Evolutionary conservation across 2,888 invertebrate genomes (phyloP).

Genomic region (Graphium colonna): DNA sequence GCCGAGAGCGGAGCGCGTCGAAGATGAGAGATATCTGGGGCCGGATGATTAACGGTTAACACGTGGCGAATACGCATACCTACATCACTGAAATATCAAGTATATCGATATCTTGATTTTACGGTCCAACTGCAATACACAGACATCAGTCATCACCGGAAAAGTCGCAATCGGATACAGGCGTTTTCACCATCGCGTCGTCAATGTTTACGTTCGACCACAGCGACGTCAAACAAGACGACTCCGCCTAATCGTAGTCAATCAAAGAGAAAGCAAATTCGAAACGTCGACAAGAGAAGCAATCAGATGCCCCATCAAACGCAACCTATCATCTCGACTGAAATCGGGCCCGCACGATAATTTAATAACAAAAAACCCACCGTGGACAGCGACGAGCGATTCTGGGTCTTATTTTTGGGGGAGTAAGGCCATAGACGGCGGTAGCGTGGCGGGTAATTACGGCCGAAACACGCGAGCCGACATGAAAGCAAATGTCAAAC

Average conservation of each 20-base stretch:
- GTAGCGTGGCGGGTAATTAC: conserved; percentile 62
- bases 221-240: conserved; percentile 43
- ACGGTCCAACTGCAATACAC: not conserved
- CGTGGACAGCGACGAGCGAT: conserved; percentile 37
- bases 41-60: conserved; percentile 58
- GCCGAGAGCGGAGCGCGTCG: conserved; percentile 45
- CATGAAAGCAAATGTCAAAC: conserved; percentile 81
- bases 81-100: not conserved
- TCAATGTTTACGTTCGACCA: conserved; percentile 37
- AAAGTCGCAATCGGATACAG: not conserved
- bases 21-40: conserved; percentile 63
- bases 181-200: not conserved
- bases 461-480: conserved; percentile 68
- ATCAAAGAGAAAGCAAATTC: conserved; percentile 76
- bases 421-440: conserved; percentile 44
- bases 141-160: too few species aligned
- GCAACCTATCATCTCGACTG: conserved; percentile 76
- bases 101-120: not conserved
- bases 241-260: conserved; percentile 57
- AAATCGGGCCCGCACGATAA: conserved; percentile 78
- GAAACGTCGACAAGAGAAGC: conserved; percentile 76
- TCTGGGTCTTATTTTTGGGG: conserved; percentile 52
- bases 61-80: conserved; percentile 22
- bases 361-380: conserved; percentile 75
- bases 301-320: conserved; percentile 76